Base-by-base conservation (phyloP, 2,113 vertebrate genomes). In the Noturus placidus region DNA sequence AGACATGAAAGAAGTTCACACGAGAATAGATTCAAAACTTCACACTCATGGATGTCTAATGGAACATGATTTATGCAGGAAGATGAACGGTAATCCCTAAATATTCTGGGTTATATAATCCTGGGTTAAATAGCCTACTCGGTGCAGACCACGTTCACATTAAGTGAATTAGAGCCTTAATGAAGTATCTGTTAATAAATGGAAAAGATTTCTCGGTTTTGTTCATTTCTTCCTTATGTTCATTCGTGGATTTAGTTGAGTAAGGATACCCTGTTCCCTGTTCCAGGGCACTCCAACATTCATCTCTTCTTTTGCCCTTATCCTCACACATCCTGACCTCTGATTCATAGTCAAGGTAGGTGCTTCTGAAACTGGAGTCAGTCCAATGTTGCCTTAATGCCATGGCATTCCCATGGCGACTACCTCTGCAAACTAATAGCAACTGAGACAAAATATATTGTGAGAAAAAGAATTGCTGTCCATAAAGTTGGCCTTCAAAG, bases 331-430 rank as follows among this genome's bases (percentile, higher is more conserved):
- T 38, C 56, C 79, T 38, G 54, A 59, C 17, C 54, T 1, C 30
- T 80, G 79, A 59, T 38, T 81, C 20, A 20, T 81, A 38, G 79
- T 57, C 54, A 59, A 80, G 52, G 78, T 22, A 52, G 76, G 13
- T 54, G 50, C n/a, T 59, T 25, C 56, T 61, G 56, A 81, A 59
- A 81, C 30, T 59, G 56, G 33, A 81, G 9, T 35, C 79, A 7
- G 56, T 81, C 11, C 79, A 22, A 38, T 81, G 30, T 81, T 59
- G 54, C 54, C 30, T 59, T 57, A 57, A 59, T 54, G 76, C 15
- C 50, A 30, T 54, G 76, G 76, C 20, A 81, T 25, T 81, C 79
- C 30, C 38, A 19, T 35, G 11, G 19, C 56, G 25, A 59, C 20
- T 35, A 22, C 20, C 11, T 38, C 52, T 59, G 56, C 79, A 59